Evolutionary conservation across 1,140 invertebrate species (phyloP).

Genomic region (Antheraea pernyi): DNA sequence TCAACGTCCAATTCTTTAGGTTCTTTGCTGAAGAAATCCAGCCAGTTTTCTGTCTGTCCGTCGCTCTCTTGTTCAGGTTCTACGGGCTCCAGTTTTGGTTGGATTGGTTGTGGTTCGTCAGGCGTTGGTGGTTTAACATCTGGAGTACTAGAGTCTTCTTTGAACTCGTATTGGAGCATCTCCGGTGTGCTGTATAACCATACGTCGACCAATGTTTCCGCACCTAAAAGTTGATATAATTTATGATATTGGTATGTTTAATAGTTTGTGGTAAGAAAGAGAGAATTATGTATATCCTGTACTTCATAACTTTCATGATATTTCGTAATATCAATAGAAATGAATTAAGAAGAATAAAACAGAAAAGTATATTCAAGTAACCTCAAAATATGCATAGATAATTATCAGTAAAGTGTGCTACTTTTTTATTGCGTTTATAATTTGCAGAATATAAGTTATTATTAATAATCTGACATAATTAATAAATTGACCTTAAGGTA

Average conservation of each 20-base stretch:
- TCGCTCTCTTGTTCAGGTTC: conserved; percentile 4
- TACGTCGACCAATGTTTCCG: conserved; percentile 87
- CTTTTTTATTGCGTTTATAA: too few species aligned
- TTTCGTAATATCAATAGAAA: too few species aligned
- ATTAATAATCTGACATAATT: too few species aligned
- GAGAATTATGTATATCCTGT: too few species aligned
- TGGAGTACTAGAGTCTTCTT: conserved; percentile 34
- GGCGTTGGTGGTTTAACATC: conserved; percentile 18
- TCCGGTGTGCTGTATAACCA: conserved; percentile 81
- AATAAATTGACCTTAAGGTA: too few species aligned
- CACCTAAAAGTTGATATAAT: conserved; percentile 74
- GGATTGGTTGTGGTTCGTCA: neutral
- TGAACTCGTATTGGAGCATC: conserved; percentile 62
- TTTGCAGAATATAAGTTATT: too few species aligned
- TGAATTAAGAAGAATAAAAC: too few species aligned
- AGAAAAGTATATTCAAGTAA: too few species aligned
- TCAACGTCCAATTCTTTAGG: conserved; percentile 59
- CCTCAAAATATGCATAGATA: too few species aligned
- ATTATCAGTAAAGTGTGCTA: too few species aligned
- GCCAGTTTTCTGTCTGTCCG: conserved; percentile 48
- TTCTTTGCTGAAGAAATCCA: conserved; percentile 63
- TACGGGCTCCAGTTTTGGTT: conserved; percentile 16
- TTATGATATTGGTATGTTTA: neutral
- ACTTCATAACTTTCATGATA: too few species aligned
- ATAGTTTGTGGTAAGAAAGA: neutral